A percentile compares a stretch with the other conserved stretches of the same genome.
Conservation (phyloP, 2,888 invertebrate species). For the Trachelus iudaicus region DNA sequence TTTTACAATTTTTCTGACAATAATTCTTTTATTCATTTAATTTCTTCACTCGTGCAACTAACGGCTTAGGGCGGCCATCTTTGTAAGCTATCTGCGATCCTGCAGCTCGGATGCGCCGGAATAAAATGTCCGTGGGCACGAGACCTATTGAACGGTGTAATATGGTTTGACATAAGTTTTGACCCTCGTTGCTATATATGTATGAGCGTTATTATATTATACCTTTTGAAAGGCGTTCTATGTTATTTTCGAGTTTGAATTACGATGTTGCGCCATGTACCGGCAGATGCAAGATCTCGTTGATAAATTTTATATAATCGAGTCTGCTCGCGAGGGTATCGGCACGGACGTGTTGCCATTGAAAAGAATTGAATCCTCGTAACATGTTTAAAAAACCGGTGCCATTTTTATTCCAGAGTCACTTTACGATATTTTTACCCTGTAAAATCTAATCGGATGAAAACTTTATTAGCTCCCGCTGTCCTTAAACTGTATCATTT, state of each 20-base stretch:
- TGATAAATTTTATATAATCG: constrained; percentile 34
- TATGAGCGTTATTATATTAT: constrained; percentile 16
- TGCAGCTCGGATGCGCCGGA: not conserved
- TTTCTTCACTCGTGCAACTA: not conserved
- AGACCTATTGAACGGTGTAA: constrained; percentile 36
- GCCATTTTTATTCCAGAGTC: not conserved
- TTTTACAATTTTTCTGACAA: not conserved
- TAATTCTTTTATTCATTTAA: not conserved
- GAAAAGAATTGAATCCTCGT: not conserved
- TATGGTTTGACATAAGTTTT: constrained; percentile 49
- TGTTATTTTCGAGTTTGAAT: constrained; percentile 38
- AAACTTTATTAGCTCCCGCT: not conserved
- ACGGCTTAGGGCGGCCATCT: not conserved
- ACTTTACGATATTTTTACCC: not conserved
- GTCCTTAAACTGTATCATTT: not conserved
- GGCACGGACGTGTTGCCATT: not conserved
- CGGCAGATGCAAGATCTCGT: constrained; percentile 49
- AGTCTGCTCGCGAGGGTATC: not conserved
- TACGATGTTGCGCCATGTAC: constrained; percentile 29
- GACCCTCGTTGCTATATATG: constrained; percentile 35
- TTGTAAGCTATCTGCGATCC: not conserved
- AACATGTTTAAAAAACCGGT: not conserved
- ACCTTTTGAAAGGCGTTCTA: constrained; percentile 11
- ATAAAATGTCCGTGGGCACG: constrained; percentile 9
- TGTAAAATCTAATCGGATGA: not conserved